These are phyloP conservation scores for Nasua narica DNA, from an alignment of 2,797 vertebrate genomes.

Conservation along the genomic window DNA sequence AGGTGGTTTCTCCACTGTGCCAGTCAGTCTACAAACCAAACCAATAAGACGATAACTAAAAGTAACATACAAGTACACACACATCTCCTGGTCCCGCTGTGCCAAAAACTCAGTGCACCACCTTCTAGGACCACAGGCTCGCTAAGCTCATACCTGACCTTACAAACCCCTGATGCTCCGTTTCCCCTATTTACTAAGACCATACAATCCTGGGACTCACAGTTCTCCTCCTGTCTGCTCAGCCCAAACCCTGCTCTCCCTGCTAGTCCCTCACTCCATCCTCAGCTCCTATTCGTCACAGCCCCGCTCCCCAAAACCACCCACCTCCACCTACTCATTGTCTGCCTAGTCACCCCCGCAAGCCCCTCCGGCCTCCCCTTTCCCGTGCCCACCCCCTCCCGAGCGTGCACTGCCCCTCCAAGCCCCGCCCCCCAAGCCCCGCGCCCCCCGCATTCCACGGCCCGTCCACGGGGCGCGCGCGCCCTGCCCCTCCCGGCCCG, in stretches of 20 bases:
- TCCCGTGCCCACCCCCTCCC: background rate
- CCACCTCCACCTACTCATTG: slow-evolving; percentile 59
- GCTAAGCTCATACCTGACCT: background rate
- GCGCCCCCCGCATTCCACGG: slow-evolving; percentile 53
- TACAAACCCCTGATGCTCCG: background rate
- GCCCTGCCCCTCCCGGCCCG: background rate
- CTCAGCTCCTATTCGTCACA: background rate
- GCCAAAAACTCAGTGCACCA: background rate
- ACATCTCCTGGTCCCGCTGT: background rate
- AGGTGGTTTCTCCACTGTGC: slow-evolving; percentile 77
- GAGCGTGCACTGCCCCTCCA: background rate
- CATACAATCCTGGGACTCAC: background rate
- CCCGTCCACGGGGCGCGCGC: background rate
- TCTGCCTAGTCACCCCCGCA: slow-evolving; percentile 40
- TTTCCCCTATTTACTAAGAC: background rate
- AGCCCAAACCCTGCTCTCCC: background rate
- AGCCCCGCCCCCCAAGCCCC: slow-evolving; percentile 49
- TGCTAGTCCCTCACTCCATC: background rate
- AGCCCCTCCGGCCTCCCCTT: background rate
- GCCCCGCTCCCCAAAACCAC: slow-evolving; percentile 38
- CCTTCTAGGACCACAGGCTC: background rate
- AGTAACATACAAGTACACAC: background rate
- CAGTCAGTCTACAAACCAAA: slow-evolving; percentile 75
- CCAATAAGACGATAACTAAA: slow-evolving; percentile 49
- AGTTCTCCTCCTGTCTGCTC: background rate